Percentiles rank a stretch among this genome's conserved stretches.
Evolutionary conservation across 2,888 invertebrate genomes (phyloP).

Genomic region (Gonocerus acuteangulatus): DNA sequence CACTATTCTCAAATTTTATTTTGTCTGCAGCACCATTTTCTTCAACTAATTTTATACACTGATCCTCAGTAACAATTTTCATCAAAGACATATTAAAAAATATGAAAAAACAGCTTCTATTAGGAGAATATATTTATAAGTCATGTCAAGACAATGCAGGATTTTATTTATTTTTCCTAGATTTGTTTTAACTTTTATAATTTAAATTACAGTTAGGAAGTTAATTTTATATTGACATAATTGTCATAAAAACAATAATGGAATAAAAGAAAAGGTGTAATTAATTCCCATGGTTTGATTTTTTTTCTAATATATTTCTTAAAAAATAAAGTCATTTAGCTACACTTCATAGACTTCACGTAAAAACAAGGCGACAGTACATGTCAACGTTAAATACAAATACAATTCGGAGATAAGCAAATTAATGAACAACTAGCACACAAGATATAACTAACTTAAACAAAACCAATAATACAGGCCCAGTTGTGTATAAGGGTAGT

Average conservation of each 20-base stretch:
- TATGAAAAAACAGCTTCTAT: not conserved
- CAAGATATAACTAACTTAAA: too few relatives aligned
- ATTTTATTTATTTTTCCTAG: too few relatives aligned
- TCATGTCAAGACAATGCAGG: not conserved
- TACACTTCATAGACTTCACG: not conserved
- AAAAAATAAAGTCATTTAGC: not conserved
- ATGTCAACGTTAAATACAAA: not conserved
- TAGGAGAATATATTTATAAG: not conserved
- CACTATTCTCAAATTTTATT: conserved; percentile 43
- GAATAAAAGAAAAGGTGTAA: not conserved
- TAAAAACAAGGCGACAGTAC: not conserved
- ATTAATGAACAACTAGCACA: too few relatives aligned
- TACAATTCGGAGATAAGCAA: too few relatives aligned
- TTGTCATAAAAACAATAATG: not conserved
- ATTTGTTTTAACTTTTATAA: not conserved
- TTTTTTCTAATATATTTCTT: conserved; percentile 1
- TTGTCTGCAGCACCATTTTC: conserved; percentile 12
- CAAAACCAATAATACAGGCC: too few relatives aligned
- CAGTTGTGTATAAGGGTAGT: too few relatives aligned
- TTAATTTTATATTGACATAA: not conserved
- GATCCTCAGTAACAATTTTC: conserved; percentile 15
- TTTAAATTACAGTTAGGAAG: not conserved
- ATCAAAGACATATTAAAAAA: conserved; percentile 15
- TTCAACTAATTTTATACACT: conserved; percentile 19
- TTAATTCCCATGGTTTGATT: not conserved